Percentiles rank a stretch among this genome's conserved stretches.
Conservation (phyloP, 2,113 vertebrate genomes). For the Protomyctophum bolini region DNA sequence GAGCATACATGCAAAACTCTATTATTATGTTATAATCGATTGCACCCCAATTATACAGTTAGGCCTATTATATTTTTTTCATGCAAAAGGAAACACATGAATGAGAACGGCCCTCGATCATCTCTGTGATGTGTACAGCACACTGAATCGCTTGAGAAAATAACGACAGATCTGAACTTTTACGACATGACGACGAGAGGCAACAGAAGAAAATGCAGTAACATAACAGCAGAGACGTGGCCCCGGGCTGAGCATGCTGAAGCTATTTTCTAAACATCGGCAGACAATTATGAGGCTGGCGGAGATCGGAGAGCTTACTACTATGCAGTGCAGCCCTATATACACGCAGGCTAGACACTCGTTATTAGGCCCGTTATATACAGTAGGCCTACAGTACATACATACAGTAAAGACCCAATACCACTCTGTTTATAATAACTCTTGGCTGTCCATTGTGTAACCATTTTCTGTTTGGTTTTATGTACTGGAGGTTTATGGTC, state of each 20-base stretch:
- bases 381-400: not conserved
- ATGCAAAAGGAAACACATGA: no score
- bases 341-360: not conserved
- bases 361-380: not conserved
- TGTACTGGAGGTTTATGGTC: not conserved
- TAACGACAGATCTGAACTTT: not conserved
- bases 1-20: no score
- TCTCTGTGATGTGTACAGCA: no score
- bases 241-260: not conserved
- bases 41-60: no score
- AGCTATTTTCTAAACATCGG: not conserved
- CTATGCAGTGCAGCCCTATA: not conserved
- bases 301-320: not conserved
- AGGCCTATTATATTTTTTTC: no score
- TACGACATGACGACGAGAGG: not conserved
- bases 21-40: no score
- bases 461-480: constrained; percentile 12
- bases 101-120: no score
- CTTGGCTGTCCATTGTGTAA: constrained; percentile 6
- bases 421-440: constrained; percentile 6
- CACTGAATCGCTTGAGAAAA: no score
- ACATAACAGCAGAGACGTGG: constrained; percentile 13
- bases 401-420: not conserved
- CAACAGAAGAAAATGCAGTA: constrained; percentile 1
- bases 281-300: not conserved